Conservation (phyloP, 2,797 vertebrate genomes). For the Melanotaenia maccullochi region DNA sequence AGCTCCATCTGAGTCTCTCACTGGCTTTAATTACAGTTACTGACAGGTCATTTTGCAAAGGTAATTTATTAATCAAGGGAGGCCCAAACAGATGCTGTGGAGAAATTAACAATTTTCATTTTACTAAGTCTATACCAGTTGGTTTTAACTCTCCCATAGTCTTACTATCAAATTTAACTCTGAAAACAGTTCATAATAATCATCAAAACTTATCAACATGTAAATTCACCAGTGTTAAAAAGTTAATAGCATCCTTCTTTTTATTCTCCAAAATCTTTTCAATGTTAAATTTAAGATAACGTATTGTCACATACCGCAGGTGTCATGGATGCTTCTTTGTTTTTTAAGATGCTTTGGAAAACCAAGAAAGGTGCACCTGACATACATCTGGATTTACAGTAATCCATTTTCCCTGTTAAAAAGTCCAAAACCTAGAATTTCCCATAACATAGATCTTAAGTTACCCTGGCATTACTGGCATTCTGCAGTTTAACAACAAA, state of each 20-base stretch:
- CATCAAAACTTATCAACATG: background rate
- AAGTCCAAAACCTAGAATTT: background rate
- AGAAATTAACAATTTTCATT: background rate
- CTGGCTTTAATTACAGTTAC: background rate
- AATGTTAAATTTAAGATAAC: background rate
- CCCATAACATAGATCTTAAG: background rate
- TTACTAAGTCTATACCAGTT: background rate
- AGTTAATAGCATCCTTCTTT: background rate
- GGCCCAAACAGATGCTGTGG: background rate
- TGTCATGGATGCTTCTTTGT: background rate
- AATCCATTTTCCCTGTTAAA: too few relatives aligned
- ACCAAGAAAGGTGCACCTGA: background rate
- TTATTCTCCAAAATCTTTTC: background rate
- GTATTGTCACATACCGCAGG: background rate
- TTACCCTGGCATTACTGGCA: background rate
- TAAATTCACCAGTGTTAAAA: background rate
- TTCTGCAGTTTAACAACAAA: conserved; percentile 2
- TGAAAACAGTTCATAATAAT: background rate
- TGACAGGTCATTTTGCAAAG: conserved; percentile 1
- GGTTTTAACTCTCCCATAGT: background rate
- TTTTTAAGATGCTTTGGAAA: background rate
- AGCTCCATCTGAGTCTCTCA: background rate
- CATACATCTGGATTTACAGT: too few relatives aligned
- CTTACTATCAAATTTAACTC: background rate
- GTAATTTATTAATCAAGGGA: background rate